Base-by-base conservation (phyloP, 1,140 invertebrate genomes). In the Atta colombica region DNA sequence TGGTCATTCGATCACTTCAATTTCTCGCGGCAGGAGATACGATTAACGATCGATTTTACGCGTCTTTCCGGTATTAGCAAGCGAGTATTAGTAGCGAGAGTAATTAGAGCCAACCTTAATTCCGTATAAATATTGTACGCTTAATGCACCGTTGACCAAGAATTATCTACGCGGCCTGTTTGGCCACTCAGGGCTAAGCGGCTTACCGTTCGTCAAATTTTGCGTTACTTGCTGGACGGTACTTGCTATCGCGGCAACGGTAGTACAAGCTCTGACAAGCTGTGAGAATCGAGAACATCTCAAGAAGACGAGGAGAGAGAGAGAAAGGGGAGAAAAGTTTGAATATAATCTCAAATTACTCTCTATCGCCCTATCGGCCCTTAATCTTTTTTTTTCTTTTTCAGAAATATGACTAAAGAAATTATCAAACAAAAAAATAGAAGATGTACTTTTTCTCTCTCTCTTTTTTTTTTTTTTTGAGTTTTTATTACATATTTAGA, bases 81-180 rank as follows among this genome's bases (percentile, higher is more conserved):
- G 45, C 72, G 55, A 65, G 71, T 60, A 31, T 31, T 31, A 77
- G 58, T 66, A 72, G 78, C 61, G 74, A 65, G 74, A 55, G 51
- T 71, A 68, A 68, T 68, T 77, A 80, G 71, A 39, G 63, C 25
- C 60, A 80, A 87, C 77, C 60, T 77, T 87, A 89, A 89, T 87
- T 89, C 85, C 77, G 14, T 80, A 80, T 90, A 89, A 90, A 90
- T 90, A 80, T 89, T 90, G 66, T 72, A 90, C 72, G 66, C 74
- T 89, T 89, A 89, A 90, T 89, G 88, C 86, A 77, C 55, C 78
- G 77, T 75, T 81, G 88, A 68, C 80, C 85, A 82, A 77, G 85
- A 90, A 89, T 89, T 89, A 90, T 78, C 77, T 75, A 71, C 87
- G 71, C 58, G 87, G 75, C 74, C 49, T 89, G 88, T 88, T 90